Evolutionary conservation across 2,888 invertebrate species (phyloP).

Genomic region (Steromphala cineraria): DNA sequence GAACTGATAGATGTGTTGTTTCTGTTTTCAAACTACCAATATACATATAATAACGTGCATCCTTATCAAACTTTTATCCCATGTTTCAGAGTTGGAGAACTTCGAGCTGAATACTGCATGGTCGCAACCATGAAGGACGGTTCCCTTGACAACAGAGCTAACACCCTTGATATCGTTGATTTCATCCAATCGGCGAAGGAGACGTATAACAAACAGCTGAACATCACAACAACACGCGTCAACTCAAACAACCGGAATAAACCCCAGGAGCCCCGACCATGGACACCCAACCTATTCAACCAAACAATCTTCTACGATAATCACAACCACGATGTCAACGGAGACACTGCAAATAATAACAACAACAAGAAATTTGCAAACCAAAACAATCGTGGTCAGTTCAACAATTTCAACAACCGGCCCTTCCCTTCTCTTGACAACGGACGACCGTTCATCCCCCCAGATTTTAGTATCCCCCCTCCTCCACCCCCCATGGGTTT

Average conservation of each 20-base stretch:
- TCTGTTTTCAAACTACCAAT: too few species aligned
- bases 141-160: conserved; percentile 57
- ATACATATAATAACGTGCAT: too few species aligned
- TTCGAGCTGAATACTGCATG: conserved; percentile 61
- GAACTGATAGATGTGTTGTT: too few species aligned
- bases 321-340: background rate
- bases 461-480: conserved; percentile 2
- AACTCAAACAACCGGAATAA: conserved; percentile 36
- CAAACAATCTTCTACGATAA: background rate
- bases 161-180: conserved; percentile 59
- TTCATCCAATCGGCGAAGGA: conserved; percentile 54
- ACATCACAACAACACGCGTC: conserved; percentile 21
- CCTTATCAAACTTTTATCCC: too few species aligned
- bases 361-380: background rate
- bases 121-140: conserved; percentile 60
- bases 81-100: conserved; percentile 64
- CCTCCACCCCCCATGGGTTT: conserved; percentile 3
- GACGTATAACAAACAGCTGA: conserved; percentile 41
- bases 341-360: background rate
- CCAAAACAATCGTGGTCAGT: conserved; percentile 28
- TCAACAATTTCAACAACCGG: conserved; percentile 49
- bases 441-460: conserved; percentile 1
- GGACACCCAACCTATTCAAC: background rate
- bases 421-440: conserved; percentile 4
- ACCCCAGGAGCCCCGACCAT: background rate